Conservation (phyloP, 2,888 invertebrate species). For the Heliconius ethilla region DNA sequence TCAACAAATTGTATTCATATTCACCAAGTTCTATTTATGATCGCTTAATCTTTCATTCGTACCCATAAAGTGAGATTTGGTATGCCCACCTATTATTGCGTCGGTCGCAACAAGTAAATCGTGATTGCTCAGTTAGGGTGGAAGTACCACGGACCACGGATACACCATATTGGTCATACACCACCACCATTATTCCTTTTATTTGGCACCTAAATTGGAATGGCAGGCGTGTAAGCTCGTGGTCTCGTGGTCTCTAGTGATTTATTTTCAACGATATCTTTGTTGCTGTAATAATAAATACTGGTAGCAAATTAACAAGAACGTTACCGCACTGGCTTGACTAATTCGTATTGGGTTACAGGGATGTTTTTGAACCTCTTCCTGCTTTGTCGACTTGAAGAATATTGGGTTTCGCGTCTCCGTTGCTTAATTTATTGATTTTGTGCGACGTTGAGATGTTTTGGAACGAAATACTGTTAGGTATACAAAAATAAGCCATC, state of each 20-base stretch:
- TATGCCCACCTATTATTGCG: slow-evolving; percentile 37
- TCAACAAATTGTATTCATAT: slow-evolving; percentile 15
- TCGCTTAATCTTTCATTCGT: slow-evolving; percentile 28
- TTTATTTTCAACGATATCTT: slow-evolving; percentile 53
- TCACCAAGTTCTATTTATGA: slow-evolving; percentile 22
- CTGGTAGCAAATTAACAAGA: slow-evolving; percentile 52
- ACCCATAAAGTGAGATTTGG: slow-evolving; percentile 35
- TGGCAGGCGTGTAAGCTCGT: slow-evolving; percentile 53
- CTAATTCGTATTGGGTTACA: slow-evolving; percentile 45
- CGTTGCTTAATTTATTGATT: slow-evolving; percentile 18
- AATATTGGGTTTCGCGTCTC: slow-evolving; percentile 31
- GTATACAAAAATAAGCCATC: not conserved
- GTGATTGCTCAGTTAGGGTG: slow-evolving; percentile 45
- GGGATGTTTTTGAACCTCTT: slow-evolving; percentile 39
- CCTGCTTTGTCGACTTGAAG: slow-evolving; percentile 30
- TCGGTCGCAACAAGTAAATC: slow-evolving; percentile 42
- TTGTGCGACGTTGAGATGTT: not conserved
- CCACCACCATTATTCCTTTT: slow-evolving; percentile 36
- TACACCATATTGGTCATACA: slow-evolving; percentile 41
- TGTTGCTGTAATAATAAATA: slow-evolving; percentile 61
- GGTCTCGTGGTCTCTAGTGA: slow-evolving; percentile 53
- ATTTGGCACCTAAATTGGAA: slow-evolving; percentile 44
- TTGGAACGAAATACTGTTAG: not conserved
- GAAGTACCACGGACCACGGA: slow-evolving; percentile 43
- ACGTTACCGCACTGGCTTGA: slow-evolving; percentile 40